Conservation (phyloP, 2,888 invertebrate species). For the Heliconius sara region DNA sequence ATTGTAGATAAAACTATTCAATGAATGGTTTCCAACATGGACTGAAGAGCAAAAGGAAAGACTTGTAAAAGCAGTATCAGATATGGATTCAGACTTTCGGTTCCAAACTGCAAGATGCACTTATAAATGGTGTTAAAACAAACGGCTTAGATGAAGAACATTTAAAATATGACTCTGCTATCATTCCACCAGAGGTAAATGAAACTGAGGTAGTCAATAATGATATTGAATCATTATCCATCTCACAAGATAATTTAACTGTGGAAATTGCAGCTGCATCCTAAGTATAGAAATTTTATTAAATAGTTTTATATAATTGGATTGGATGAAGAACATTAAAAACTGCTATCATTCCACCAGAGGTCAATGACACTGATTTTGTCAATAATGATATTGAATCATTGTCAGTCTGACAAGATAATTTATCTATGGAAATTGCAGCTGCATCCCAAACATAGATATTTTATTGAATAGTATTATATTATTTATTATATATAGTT, state of each 20-base stretch:
- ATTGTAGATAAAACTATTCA: slow-evolving; percentile 90
- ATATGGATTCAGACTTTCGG: slow-evolving; percentile 89
- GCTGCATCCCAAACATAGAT: slow-evolving; percentile 68
- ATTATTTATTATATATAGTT: slow-evolving; percentile 43
- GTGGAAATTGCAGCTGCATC: slow-evolving; percentile 77
- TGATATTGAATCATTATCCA: slow-evolving; percentile 50
- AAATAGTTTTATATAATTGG: slow-evolving; percentile 52
- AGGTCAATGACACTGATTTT: slow-evolving; percentile 50
- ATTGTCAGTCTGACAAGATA: slow-evolving; percentile 58
- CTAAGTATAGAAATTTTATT: slow-evolving; percentile 54
- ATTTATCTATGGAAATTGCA: slow-evolving; percentile 71
- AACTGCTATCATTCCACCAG: slow-evolving; percentile 54
- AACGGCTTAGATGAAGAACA: slow-evolving; percentile 66
- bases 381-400: slow-evolving; percentile 50
- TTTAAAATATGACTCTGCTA: slow-evolving; percentile 58
- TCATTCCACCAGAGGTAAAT: slow-evolving; percentile 52
- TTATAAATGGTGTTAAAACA: slow-evolving; percentile 64
- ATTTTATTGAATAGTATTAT: slow-evolving; percentile 35
- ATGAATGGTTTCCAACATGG: slow-evolving; percentile 93
- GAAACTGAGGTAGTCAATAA: slow-evolving; percentile 47
- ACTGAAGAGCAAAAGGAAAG: slow-evolving; percentile 88
- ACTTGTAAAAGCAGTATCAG: slow-evolving; percentile 87
- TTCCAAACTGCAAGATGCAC: slow-evolving; percentile 85
- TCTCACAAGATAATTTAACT: slow-evolving; percentile 64
- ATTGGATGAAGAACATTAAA: slow-evolving; percentile 59